Base-by-base conservation (phyloP, 2,888 invertebrate species). In the Agrochola lychnidis region DNA sequence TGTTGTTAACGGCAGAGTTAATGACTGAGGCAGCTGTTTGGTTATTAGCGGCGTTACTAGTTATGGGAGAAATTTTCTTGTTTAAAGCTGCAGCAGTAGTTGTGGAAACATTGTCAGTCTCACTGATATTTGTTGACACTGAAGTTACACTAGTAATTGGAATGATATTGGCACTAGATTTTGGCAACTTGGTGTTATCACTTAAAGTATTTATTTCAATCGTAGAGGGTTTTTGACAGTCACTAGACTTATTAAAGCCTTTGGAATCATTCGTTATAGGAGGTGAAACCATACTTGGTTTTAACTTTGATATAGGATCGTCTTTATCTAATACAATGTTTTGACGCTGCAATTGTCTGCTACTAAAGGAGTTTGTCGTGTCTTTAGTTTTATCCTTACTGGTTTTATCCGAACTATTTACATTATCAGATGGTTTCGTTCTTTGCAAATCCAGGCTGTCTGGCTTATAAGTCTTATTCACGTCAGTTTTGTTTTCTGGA, bases 341-440 rank as follows among this genome's bases (percentile, higher is more conserved):
- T 89, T 94, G 93, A 30, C 91, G 90, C 70, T 92, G 92, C 81
- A 94, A 84, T 81, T 91, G 90, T 87, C 92, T 94, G 68, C 53
- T 87, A 40, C 81, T 87, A 71, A 42, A 40, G n/a, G 83, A 79
- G 67, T 57, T 69, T 61, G 76, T 56, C 69, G 70, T 82, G 79
- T 83, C 78, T 42, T 67, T 70, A 66, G 7, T 69, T 83, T 88
- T 88, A 22, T 83, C 81, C 9, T 84, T 84, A 51, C 70, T 71
- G 66, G 30, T 67, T 59, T 64, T 66, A 62, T 79, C 73, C 45
- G 63, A 57, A 67, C 40, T 64, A 40, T 73, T 82, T 40, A 61
- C 16, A 61, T 73, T 57, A n/a, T 76, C 72, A 25, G 53, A 45
- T 48, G 25, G 40, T 64, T 76, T 73, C 14, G 36, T n/a, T 14